Percentiles rank a stretch among this genome's conserved stretches.
These are phyloP conservation scores for Chelonia mydas DNA, from an alignment of 2,797 vertebrate genomes.

Conservation along the genomic window DNA sequence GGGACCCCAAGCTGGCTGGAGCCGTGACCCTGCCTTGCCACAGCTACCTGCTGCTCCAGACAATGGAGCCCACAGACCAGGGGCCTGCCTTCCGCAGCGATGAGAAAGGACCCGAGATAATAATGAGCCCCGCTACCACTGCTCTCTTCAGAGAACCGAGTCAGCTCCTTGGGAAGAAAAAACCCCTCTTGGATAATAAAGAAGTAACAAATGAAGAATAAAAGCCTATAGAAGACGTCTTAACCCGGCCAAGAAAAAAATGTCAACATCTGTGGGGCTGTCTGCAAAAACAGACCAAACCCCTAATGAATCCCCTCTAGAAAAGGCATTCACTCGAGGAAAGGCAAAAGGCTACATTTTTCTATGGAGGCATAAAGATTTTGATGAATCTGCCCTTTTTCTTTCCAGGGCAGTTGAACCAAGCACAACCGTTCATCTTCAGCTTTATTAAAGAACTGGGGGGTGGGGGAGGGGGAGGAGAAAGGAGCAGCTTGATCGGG, in stretches of 20 bases:
- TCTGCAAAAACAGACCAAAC: constrained; percentile 82
- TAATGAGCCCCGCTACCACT: constrained; percentile 86
- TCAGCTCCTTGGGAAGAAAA: constrained; percentile 72
- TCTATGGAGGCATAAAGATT: constrained; percentile 81
- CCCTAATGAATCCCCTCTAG: constrained; percentile 83
- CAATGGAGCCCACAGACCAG: constrained; percentile 86
- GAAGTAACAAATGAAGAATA: constrained; percentile 92
- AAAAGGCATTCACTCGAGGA: constrained; percentile 84
- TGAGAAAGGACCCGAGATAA: constrained; percentile 89
- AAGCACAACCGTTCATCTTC: constrained; percentile 81
- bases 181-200: constrained; percentile 86
- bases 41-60: constrained; percentile 93
- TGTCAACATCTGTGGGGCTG: constrained; percentile 94
- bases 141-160: constrained; percentile 88
- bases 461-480: constrained; percentile 74
- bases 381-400: constrained; percentile 78
- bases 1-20: constrained; percentile 77
- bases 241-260: constrained; percentile 89
- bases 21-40: constrained; percentile 81
- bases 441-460: constrained; percentile 79
- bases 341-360: constrained; percentile 90
- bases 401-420: constrained; percentile 87
- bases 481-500: constrained; percentile 79
- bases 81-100: constrained; percentile 78
- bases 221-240: constrained; percentile 94